These are phyloP conservation scores for Elgaria multicarinata DNA, from an alignment of 2,113 vertebrate species.

Conservation along the genomic window DNA sequence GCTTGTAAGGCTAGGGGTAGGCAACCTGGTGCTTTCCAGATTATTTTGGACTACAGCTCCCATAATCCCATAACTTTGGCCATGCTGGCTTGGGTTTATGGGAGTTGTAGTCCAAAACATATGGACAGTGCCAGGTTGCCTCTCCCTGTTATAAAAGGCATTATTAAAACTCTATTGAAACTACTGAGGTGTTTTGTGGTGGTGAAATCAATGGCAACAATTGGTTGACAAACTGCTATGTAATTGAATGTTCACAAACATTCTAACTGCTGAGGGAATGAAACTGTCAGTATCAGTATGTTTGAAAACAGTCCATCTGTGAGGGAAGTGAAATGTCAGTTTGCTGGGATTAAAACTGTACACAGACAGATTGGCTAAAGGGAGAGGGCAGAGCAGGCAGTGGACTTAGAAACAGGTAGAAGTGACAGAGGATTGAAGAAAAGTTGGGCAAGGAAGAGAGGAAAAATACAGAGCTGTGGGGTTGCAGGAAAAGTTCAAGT, in stretches of 20 bases:
- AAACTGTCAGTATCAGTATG: not conserved
- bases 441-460: not conserved
- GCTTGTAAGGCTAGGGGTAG: accelerated
- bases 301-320: not conserved
- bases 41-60: not conserved
- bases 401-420: not conserved
- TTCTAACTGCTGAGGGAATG: not conserved
- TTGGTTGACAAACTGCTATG: not conserved
- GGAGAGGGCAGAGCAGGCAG: not conserved
- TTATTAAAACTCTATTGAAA: not conserved
- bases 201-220: not conserved
- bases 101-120: too few species aligned
- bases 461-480: not conserved
- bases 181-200: not conserved
- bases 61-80: not conserved
- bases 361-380: not conserved
- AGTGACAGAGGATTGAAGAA: not conserved
- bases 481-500: not conserved
- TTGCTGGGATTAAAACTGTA: not conserved
- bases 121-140: too few species aligned
- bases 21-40: not conserved
- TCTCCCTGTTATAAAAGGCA: accelerated
- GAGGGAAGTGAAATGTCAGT: not conserved
- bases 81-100: too few species aligned
- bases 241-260: not conserved